Conservation (phyloP, 2,888 invertebrate genomes). For the Drosophila limbata region DNA sequence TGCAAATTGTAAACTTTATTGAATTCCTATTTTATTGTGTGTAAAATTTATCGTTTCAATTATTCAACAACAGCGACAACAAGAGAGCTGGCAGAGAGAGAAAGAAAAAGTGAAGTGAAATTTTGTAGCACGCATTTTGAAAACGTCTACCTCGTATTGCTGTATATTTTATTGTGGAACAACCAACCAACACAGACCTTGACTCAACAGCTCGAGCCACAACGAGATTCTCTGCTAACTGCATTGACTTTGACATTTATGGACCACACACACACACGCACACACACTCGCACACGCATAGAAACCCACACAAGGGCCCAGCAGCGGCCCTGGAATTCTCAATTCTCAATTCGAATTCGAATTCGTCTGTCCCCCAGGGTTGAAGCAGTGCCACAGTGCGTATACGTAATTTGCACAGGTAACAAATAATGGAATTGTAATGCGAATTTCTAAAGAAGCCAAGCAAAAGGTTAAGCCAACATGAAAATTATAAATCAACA, state of each 20-base stretch:
- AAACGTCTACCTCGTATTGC: slow-evolving; percentile 34
- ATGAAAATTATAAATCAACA: slow-evolving; percentile 14
- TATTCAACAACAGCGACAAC: slow-evolving; percentile 49
- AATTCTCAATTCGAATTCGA: slow-evolving; percentile 42
- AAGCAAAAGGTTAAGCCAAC: slow-evolving; percentile 16
- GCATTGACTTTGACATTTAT: slow-evolving; percentile 80
- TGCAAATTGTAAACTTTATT: slow-evolving; percentile 71
- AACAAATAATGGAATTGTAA: slow-evolving; percentile 33
- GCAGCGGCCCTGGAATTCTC: slow-evolving; percentile 41
- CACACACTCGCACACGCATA: neutral
- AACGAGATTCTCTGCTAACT: slow-evolving; percentile 55
- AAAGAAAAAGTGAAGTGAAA: slow-evolving; percentile 12
- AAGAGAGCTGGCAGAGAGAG: neutral
- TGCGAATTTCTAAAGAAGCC: slow-evolving; percentile 23
- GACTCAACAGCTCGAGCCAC: slow-evolving; percentile 40
- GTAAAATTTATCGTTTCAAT: slow-evolving; percentile 77
- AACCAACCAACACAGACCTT: slow-evolving; percentile 47
- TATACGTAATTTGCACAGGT: slow-evolving; percentile 51
- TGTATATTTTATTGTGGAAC: slow-evolving; percentile 50
- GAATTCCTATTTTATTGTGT: slow-evolving; percentile 75
- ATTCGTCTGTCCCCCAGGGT: slow-evolving; percentile 35
- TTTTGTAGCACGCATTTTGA: slow-evolving; percentile 41
- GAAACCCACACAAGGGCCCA: neutral
- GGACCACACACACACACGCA: slow-evolving; percentile 23
- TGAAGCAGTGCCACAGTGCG: slow-evolving; percentile 32